Evolutionary conservation across 2,113 vertebrate species (phyloP).

Genomic region (Stigmatopora argus): DNA sequence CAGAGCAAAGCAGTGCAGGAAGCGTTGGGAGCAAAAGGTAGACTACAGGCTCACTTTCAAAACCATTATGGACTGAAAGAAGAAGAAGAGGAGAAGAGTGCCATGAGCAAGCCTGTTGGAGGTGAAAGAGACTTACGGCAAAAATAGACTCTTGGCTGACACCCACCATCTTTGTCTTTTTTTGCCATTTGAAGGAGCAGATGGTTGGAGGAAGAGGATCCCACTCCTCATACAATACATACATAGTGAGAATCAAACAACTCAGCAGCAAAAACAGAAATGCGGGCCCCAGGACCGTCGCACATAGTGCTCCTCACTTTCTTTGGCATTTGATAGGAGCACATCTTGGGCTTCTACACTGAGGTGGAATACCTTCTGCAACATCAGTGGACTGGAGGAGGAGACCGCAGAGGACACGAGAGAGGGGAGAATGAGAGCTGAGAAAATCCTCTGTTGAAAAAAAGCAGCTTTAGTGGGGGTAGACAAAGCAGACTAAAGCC

Average conservation of each 20-base stretch:
- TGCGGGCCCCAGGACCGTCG: slow-evolving; percentile 48
- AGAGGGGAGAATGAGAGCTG: slow-evolving; percentile 55
- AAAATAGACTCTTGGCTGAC: slow-evolving; percentile 43
- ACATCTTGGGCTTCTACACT: slow-evolving; percentile 32
- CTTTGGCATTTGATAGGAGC: slow-evolving; percentile 55
- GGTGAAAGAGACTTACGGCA: slow-evolving; percentile 44
- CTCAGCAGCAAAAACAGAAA: slow-evolving; percentile 43
- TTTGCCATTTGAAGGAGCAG: slow-evolving; percentile 56
- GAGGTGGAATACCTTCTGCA: slow-evolving; percentile 59
- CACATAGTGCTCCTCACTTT: slow-evolving; percentile 52
- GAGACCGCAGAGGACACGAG: slow-evolving; percentile 51
- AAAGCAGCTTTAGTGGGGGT: slow-evolving; percentile 53
- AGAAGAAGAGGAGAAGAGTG: slow-evolving; percentile 48
- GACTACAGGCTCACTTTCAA: slow-evolving; percentile 32
- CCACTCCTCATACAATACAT: slow-evolving; percentile 42
- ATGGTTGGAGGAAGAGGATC: slow-evolving; percentile 68
- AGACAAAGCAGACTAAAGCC: slow-evolving; percentile 64
- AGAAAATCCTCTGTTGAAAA: slow-evolving; percentile 61
- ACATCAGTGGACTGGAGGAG: slow-evolving; percentile 59
- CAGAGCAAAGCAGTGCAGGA: slow-evolving; percentile 41
- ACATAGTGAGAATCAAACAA: slow-evolving; percentile 31
- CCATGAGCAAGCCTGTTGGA: slow-evolving; percentile 63
- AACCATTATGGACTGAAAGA: slow-evolving; percentile 50
- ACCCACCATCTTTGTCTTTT: slow-evolving; percentile 54
- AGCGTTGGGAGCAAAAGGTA: slow-evolving; percentile 32